These are phyloP conservation scores for Chamaea fasciata DNA, from an alignment of 2,113 vertebrate species.

Conservation along the genomic window DNA sequence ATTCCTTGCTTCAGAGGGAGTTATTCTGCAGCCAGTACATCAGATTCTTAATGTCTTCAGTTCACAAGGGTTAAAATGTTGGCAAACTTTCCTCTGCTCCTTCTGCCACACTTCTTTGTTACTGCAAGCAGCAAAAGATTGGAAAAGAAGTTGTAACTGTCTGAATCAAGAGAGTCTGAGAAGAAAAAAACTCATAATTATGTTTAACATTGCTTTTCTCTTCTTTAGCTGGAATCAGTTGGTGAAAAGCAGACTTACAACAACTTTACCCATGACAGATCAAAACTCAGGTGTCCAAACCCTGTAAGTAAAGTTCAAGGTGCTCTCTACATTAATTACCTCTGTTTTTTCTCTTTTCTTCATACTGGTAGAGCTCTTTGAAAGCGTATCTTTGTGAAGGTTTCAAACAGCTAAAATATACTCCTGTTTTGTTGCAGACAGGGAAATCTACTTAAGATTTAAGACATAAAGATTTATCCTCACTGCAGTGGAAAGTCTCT, in stretches of 20 bases:
- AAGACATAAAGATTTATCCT: background rate
- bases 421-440: background rate
- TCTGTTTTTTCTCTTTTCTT: background rate
- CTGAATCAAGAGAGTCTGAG: background rate
- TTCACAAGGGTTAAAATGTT: background rate
- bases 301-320: conserved; percentile 72
- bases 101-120: background rate
- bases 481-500: background rate
- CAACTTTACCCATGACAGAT: conserved; percentile 80
- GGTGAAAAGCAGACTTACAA: conserved; percentile 83
- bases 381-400: background rate
- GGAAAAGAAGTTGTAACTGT: background rate
- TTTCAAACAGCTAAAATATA: background rate
- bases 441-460: background rate
- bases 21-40: background rate
- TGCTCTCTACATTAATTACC: background rate
- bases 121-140: background rate
- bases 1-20: background rate
- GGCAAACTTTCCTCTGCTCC: background rate
- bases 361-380: background rate
- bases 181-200: background rate
- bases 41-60: background rate
- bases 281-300: conserved; percentile 83
- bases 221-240: conserved; percentile 84
- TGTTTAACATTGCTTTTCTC: background rate